These are phyloP conservation scores for Halictus quadricinctus DNA, from an alignment of 2,888 invertebrate species.

Conservation along the genomic window DNA sequence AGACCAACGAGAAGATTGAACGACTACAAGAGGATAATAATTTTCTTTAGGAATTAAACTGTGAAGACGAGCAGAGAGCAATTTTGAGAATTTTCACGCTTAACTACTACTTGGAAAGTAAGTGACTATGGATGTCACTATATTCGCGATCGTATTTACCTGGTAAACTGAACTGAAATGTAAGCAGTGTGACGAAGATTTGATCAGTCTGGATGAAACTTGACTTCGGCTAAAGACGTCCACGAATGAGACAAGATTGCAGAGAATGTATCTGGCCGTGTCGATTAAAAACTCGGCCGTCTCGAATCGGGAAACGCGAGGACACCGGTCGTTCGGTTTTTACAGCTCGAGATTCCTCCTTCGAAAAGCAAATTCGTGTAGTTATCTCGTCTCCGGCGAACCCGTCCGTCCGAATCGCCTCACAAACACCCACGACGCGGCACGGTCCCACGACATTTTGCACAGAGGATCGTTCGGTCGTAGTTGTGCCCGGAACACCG, in stretches of 20 bases:
- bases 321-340: slow-evolving; percentile 5
- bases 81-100: too few relatives aligned
- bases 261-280: background rate
- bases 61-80: background rate
- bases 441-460: background rate
- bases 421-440: background rate
- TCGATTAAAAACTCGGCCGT: background rate
- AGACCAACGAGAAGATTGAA: too few relatives aligned
- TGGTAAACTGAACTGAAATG: background rate
- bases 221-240: too few relatives aligned
- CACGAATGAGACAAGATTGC: background rate
- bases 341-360: background rate
- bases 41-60: too few relatives aligned
- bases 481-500: background rate
- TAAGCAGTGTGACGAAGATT: background rate
- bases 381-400: background rate
- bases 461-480: background rate
- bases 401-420: background rate
- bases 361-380: slow-evolving; percentile 12
- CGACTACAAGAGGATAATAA: too few relatives aligned
- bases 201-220: background rate
- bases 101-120: background rate
- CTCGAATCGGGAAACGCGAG: slow-evolving; percentile 9
- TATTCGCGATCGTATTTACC: background rate
- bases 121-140: background rate